Evolutionary conservation across 2,797 vertebrate species (phyloP).

Genomic region (Halcyon chelicuti): DNA sequence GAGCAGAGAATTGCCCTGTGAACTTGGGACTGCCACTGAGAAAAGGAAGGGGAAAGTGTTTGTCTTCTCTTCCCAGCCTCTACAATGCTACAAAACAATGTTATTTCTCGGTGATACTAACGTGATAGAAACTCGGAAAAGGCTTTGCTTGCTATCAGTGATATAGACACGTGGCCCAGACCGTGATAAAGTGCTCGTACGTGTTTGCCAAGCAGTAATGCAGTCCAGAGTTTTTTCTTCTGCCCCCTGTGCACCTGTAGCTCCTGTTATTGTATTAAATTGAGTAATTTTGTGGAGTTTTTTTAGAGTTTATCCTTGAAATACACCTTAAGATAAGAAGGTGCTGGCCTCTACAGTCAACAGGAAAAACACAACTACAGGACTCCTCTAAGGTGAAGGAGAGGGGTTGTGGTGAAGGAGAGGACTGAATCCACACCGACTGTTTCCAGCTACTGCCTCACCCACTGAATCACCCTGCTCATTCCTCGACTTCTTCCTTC

Average conservation of each 20-base stretch:
- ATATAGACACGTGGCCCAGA: neutral
- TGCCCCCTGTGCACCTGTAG: neutral
- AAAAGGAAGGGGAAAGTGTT: conserved; percentile 35
- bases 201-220: neutral
- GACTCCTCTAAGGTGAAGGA: neutral
- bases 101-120: neutral
- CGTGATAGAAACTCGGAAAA: neutral
- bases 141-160: neutral
- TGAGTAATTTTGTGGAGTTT: fast-evolving
- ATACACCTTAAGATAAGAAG: neutral
- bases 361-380: neutral
- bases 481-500: neutral
- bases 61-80: conserved; percentile 17
- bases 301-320: neutral
- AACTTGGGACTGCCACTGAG: neutral
- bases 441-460: neutral
- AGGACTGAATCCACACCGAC: neutral
- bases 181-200: neutral
- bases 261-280: neutral
- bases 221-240: neutral
- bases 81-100: conserved; percentile 17
- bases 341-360: neutral
- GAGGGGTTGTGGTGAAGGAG: neutral
- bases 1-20: neutral
- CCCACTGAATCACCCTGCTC: neutral